phyloP scores from a whole-genome alignment of 2,888 invertebrate genomes.

The Coenonympha arcania region DNA sequence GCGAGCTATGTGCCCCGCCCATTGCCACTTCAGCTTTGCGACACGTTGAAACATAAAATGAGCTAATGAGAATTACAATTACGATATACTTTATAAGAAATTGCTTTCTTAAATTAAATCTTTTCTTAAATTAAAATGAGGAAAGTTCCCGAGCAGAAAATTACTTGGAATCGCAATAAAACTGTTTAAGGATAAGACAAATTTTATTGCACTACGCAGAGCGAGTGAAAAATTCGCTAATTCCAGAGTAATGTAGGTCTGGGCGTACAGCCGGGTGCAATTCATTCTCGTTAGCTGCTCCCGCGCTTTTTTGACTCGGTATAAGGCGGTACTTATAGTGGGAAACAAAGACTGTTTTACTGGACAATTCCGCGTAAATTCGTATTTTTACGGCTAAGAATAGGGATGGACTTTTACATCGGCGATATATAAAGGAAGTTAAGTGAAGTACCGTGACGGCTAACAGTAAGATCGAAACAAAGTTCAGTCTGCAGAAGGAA shows the following conservation, averaged over 20 bases:
- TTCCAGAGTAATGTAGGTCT: slow-evolving; percentile 49
- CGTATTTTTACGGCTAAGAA: neutral
- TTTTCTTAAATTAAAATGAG: slow-evolving; percentile 1
- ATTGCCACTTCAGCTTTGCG: too few relatives aligned
- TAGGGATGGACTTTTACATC: neutral
- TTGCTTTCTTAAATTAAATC: too few relatives aligned
- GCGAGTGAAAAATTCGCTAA: slow-evolving; percentile 64
- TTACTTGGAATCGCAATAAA: slow-evolving; percentile 38
- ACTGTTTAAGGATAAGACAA: slow-evolving; percentile 53
- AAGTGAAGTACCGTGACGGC: too few relatives aligned
- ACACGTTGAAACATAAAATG: too few relatives aligned
- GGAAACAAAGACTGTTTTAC: slow-evolving; percentile 5
- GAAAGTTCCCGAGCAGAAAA: slow-evolving; percentile 1
- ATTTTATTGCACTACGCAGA: slow-evolving; percentile 43
- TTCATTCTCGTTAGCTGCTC: slow-evolving; percentile 63
- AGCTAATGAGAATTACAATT: too few relatives aligned
- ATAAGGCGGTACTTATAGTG: slow-evolving; percentile 1
- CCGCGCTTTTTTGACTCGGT: slow-evolving; percentile 51
- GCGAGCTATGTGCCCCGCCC: too few relatives aligned
- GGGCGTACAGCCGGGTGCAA: slow-evolving; percentile 46
- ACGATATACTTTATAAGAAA: too few relatives aligned
- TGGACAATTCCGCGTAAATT: neutral
- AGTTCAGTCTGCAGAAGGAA: too few relatives aligned
- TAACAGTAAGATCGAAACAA: too few relatives aligned
- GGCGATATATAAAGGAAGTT: neutral